Percentiles rank a stretch among this genome's conserved stretches.
phyloP scores from a whole-genome alignment of 2,113 vertebrate genomes.

The Acrocephalus arundinaceus region DNA sequence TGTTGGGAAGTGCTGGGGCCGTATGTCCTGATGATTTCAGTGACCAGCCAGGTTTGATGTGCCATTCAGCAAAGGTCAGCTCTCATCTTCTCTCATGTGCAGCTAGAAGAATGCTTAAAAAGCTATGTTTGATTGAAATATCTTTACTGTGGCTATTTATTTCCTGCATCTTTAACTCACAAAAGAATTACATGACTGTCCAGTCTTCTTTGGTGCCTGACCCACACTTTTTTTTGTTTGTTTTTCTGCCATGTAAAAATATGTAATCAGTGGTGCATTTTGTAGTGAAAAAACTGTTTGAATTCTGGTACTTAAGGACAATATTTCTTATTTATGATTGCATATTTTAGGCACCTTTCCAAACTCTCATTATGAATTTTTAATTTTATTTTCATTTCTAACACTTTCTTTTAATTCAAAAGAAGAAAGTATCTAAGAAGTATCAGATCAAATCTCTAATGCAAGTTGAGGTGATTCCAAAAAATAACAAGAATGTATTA shows the following conservation, averaged over 20 bases:
- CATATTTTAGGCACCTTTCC: neutral
- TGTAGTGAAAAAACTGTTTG: neutral
- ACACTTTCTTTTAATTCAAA: neutral
- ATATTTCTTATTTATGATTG: neutral
- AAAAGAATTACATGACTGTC: neutral
- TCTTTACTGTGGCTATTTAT: neutral
- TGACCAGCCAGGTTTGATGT: neutral
- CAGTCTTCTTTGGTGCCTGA: neutral
- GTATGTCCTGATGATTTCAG: fast-evolving
- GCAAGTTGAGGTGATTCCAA: neutral
- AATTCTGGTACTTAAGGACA: neutral
- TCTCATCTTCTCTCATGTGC: neutral
- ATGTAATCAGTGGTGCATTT: neutral
- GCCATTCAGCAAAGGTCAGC: neutral
- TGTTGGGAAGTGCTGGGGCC: neutral
- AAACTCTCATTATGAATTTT: neutral
- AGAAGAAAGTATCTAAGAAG: neutral
- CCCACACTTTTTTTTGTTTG: neutral
- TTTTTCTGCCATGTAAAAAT: neutral
- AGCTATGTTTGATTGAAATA: neutral
- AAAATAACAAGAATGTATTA: neutral
- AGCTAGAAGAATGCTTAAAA: neutral
- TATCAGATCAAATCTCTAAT: neutral
- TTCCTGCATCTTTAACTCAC: neutral
- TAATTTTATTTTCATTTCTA: neutral